These are phyloP conservation scores for Meliscaeva auricollis DNA, from an alignment of 2,888 invertebrate species.

Conservation along the genomic window DNA sequence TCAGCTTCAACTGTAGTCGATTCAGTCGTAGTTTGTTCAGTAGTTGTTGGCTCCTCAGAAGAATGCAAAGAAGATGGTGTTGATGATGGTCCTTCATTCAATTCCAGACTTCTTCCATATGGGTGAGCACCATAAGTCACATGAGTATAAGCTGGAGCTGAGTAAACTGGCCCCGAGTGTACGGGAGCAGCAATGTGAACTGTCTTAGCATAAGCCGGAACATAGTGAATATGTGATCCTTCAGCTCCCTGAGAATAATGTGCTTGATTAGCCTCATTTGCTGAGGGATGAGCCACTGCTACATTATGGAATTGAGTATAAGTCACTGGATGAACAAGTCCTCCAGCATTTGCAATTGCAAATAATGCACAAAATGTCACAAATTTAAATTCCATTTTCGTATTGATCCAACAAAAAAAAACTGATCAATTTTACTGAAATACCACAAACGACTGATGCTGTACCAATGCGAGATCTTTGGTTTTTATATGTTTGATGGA, in stretches of 20 bases:
- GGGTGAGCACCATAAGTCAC: constrained; percentile 20
- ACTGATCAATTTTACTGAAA: constrained; percentile 46
- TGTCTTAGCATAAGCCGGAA: constrained; percentile 83
- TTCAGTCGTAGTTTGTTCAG: constrained; percentile 55
- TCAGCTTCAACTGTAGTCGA: constrained; percentile 21
- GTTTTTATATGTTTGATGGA: constrained; percentile 62
- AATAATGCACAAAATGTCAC: constrained; percentile 86
- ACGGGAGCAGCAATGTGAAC: constrained; percentile 81
- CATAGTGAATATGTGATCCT: constrained; percentile 86
- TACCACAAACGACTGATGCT: constrained; percentile 78
- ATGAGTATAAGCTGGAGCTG: constrained; percentile 77
- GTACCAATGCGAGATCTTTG: constrained; percentile 14
- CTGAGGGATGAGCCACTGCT: no score
- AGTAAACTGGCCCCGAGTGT: constrained; percentile 62
- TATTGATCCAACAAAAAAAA: constrained; percentile 56
- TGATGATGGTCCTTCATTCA: constrained; percentile 21
- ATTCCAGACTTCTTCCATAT: constrained; percentile 39
- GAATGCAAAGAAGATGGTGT: background rate
- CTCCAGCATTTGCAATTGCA: constrained; percentile 87
- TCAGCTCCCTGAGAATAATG: constrained; percentile 86
- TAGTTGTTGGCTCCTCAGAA: constrained; percentile 35
- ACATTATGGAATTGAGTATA: constrained; percentile 71
- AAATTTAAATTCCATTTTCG: constrained; percentile 84
- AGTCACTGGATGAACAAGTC: constrained; percentile 83
- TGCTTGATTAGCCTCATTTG: constrained; percentile 84